Conservation (phyloP, 2,797 vertebrate genomes). For the Esox masquinongy region DNA sequence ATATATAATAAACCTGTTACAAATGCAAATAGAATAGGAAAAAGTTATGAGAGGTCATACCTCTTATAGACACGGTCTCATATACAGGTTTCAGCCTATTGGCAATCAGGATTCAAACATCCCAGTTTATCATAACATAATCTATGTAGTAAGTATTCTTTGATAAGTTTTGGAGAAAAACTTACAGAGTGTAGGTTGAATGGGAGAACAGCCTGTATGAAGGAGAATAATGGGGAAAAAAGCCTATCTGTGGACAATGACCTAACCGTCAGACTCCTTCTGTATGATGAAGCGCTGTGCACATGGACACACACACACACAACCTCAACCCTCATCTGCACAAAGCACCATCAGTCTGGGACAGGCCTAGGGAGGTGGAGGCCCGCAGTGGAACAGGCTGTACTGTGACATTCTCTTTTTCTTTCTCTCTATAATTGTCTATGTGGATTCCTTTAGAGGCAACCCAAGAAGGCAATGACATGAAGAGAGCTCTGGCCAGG, state of each 20-base stretch:
- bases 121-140: too few relatives aligned
- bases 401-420: conserved; percentile 48
- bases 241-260: conserved; percentile 70
- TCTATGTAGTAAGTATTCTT: too few relatives aligned
- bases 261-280: conserved; percentile 66
- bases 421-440: conserved; percentile 21
- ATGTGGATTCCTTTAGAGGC: background rate
- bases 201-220: conserved; percentile 44
- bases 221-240: conserved; percentile 79
- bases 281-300: conserved; percentile 48
- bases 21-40: too few relatives aligned
- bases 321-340: conserved; percentile 65
- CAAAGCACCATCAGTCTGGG: conserved; percentile 54
- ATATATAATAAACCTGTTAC: too few relatives aligned
- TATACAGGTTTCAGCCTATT: too few relatives aligned
- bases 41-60: too few relatives aligned
- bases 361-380: conserved; percentile 49
- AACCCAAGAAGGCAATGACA: conserved; percentile 63
- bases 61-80: too few relatives aligned
- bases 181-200: conserved; percentile 11
- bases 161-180: too few relatives aligned
- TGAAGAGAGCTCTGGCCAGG: conserved; percentile 68
- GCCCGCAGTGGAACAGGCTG: conserved; percentile 67
- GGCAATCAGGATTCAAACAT: too few relatives aligned
- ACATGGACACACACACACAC: conserved; percentile 26